Base-by-base conservation (phyloP, 2,888 invertebrate species). In the Ormyrus thymus region DNA sequence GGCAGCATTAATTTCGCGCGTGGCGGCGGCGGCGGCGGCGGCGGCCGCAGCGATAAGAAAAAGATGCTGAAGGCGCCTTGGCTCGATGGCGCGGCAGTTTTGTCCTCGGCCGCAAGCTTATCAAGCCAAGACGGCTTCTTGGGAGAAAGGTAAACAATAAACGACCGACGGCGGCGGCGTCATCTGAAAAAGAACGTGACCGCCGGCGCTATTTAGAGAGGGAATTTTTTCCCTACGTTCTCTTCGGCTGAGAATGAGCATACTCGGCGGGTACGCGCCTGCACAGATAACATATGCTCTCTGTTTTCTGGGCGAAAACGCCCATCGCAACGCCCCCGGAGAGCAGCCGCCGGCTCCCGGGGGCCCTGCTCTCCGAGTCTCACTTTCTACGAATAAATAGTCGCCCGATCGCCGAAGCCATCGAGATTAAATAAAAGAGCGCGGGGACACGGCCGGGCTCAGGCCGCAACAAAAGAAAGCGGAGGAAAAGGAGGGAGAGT, bases 251-350 rank as follows among this genome's bases (percentile, higher is more conserved):
- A 68, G 9, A 15, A 58, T 10, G 0, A 8, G 15, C 50, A n/a
- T 61, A 53, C 53, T 46, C 71, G 29, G 10, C 45, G 51, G 29
- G 62, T 68, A 68, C 56, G 58, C 43, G 43, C 55, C 43, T 70
- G 59, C 56, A 64, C 29, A 4, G 48, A 50, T 7, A 64, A 48
- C 70, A 69, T 69, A 78, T 59, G 62, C 78, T 74, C n/a, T 7
- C 13, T 1, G 51, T 61, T 69, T 72, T 72, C 10, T 50, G 29
- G 13, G 46, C 66, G 71, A 78, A 79, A 76, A 79, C 81, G 81
- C 81, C 78, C 79, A 79, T 70, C 7, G 29, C 45, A 65, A 81
- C 81, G 81, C 79, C 81, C 79, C 80, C 58, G 51, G 10, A 4
- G 10, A 79, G 73, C 78, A 29, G 55, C 29, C 4, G 3, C 29